Conservation (phyloP, 2,888 invertebrate species). For the Ichneumoninae sp. region DNA sequence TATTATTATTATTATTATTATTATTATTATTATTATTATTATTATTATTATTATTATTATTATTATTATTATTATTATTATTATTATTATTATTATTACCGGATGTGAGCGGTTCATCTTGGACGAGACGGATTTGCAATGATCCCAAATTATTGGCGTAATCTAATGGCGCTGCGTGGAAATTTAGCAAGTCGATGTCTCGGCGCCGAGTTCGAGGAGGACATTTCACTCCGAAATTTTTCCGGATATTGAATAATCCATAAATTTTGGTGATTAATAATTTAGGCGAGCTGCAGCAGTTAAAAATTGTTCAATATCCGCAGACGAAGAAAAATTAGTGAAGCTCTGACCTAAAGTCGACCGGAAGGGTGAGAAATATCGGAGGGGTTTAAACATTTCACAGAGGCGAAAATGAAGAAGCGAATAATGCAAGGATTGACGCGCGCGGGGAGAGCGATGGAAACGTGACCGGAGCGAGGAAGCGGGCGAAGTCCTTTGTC, state of each 20-base stretch:
- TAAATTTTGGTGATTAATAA: not conserved
- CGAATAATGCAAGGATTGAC: constrained; percentile 19
- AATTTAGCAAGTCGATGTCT: not conserved
- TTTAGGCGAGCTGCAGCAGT: not conserved
- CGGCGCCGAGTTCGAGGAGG: not conserved
- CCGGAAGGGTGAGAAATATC: not conserved
- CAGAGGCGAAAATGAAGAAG: constrained; percentile 9
- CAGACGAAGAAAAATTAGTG: not conserved
- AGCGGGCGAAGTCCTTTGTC: not conserved
- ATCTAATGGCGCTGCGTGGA: not conserved
- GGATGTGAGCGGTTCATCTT: not conserved
- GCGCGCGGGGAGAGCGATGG: constrained; percentile 10
- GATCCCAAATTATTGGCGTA: not conserved
- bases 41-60: not conserved
- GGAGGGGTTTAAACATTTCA: not conserved
- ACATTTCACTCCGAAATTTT: not conserved
- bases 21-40: too few relatives aligned
- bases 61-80: not conserved
- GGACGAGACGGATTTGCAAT: not conserved
- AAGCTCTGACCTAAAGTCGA: not conserved
- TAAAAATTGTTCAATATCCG: not conserved
- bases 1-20: not conserved
- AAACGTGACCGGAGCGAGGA: constrained; percentile 34
- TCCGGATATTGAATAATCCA: not conserved
- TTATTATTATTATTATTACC: not conserved